A percentile compares a stretch with the other conserved stretches of the same genome.
Conservation (phyloP, 2,888 invertebrate genomes). For the Portevinia maculata region DNA sequence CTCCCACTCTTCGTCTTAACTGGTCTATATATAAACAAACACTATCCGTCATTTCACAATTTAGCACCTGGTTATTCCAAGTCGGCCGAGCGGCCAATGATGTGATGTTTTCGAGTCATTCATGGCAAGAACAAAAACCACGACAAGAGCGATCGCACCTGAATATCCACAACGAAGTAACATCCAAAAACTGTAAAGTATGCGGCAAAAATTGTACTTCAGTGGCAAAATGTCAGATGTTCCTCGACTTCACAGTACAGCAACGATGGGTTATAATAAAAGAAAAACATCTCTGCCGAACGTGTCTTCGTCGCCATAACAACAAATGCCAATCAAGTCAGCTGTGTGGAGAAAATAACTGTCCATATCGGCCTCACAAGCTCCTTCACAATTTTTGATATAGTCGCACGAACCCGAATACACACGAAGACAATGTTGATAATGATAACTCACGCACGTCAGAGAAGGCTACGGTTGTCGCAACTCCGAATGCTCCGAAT, state of each 20-base stretch:
- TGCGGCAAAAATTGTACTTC: slow-evolving; percentile 4
- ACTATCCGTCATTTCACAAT: background rate
- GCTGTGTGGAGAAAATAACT: slow-evolving; percentile 42
- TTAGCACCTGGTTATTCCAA: slow-evolving; percentile 8
- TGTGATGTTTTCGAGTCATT: slow-evolving; percentile 2
- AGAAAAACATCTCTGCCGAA: slow-evolving; percentile 42
- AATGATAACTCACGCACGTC: no score
- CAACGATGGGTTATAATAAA: slow-evolving; percentile 4
- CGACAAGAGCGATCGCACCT: slow-evolving; percentile 6
- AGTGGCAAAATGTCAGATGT: slow-evolving; percentile 11
- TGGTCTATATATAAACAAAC: slow-evolving; percentile 13
- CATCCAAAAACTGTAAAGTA: background rate
- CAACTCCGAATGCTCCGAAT: background rate
- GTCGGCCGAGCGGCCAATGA: slow-evolving; percentile 21
- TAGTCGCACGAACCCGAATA: background rate
- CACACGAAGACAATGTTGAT: background rate
- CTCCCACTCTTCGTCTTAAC: slow-evolving; percentile 14
- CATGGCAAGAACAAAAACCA: slow-evolving; percentile 16
- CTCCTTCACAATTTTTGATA: slow-evolving; percentile 45
- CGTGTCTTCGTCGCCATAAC: slow-evolving; percentile 50
- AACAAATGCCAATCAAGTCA: slow-evolving; percentile 27
- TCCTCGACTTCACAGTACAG: background rate
- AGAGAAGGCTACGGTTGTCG: background rate
- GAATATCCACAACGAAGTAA: slow-evolving; percentile 1
- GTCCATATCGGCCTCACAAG: slow-evolving; percentile 46